These are phyloP conservation scores for Leptonema lineaticorne DNA, from an alignment of 1,140 invertebrate genomes.

Conservation along the genomic window DNA sequence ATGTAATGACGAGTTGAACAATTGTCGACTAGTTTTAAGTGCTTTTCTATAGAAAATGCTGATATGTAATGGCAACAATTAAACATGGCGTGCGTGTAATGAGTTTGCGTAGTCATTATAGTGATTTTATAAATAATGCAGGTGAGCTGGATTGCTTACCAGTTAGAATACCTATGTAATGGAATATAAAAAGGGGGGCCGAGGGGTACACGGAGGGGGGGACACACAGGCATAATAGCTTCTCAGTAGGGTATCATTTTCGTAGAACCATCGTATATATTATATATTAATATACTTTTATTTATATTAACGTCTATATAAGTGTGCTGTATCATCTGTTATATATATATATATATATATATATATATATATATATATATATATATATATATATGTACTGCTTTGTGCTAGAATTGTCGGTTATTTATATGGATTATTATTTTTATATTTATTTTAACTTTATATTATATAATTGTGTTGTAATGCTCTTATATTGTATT, in stretches of 20 bases:
- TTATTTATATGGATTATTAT: no score
- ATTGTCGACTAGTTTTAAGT: not conserved
- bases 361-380: not conserved
- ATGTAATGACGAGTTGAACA: not conserved
- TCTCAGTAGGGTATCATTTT: slow-evolving; percentile 18
- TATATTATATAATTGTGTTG: no score
- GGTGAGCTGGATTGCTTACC: not conserved
- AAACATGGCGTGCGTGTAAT: slow-evolving; percentile 17
- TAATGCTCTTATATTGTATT: no score
- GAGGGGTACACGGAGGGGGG: not conserved
- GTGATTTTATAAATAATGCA: slow-evolving; percentile 5
- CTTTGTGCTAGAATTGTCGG: no score
- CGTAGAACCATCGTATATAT: slow-evolving; percentile 8
- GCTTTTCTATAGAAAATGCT: not conserved
- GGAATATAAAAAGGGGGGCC: slow-evolving; percentile 4
- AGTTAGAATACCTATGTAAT: not conserved
- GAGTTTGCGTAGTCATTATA: slow-evolving; percentile 9
- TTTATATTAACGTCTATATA: not conserved
- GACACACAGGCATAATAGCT: slow-evolving; percentile 17
- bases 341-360: not conserved
- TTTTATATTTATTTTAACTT: no score
- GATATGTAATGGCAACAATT: not conserved
- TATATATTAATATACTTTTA: not conserved
- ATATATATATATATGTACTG: no score
- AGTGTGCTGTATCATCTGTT: not conserved